Percentiles rank a stretch among this genome's conserved stretches.
Conservation (phyloP, 2,888 invertebrate species). For the Epinotia nisella region DNA sequence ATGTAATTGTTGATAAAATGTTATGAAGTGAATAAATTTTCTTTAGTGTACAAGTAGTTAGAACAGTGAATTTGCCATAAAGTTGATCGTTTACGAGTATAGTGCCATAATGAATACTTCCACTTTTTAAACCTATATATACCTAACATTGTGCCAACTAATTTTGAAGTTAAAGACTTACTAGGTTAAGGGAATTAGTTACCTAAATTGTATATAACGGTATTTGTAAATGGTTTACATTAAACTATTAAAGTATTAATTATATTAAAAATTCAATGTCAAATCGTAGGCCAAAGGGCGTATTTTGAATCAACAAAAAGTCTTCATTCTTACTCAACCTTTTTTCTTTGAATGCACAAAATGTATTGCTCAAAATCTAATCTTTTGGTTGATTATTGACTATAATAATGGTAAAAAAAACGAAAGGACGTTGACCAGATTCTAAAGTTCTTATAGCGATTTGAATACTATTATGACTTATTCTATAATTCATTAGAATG, state of each 20-base stretch:
- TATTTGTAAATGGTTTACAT: constrained; percentile 26
- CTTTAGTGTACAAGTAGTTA: constrained; percentile 9
- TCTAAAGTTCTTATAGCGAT: background rate
- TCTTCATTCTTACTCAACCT: background rate
- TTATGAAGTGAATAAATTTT: constrained; percentile 31
- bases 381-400: background rate
- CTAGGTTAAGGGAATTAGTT: constrained; percentile 30
- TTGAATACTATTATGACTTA: background rate
- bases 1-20: constrained; percentile 37
- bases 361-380: background rate
- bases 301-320: background rate
- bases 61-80: constrained; percentile 18
- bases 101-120: constrained; percentile 37
- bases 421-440: background rate
- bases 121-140: constrained; percentile 19
- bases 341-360: background rate
- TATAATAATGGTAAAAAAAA: background rate
- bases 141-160: constrained; percentile 30
- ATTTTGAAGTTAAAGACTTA: constrained; percentile 41
- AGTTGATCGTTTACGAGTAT: constrained; percentile 12
- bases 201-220: constrained; percentile 32
- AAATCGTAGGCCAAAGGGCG: background rate
- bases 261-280: constrained; percentile 17
- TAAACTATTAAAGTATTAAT: constrained; percentile 17
- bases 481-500: background rate